Evolutionary conservation across 2,113 vertebrate species (phyloP), one percentile per base, ranked within the genome.

Genomic region (Eclectus roratus): DNA sequence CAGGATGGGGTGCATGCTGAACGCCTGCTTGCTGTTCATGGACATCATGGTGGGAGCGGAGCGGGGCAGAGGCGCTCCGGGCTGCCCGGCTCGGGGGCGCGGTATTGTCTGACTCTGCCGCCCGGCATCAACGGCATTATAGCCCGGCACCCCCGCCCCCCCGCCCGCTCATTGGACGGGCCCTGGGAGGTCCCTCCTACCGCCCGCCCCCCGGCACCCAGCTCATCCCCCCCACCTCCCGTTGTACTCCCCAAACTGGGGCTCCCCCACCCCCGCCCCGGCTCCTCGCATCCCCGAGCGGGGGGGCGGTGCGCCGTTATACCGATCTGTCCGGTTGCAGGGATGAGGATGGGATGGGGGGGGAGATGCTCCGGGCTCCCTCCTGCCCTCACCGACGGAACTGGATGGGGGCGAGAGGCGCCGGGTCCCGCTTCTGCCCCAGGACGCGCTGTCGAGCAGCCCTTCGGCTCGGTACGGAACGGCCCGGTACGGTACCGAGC

Each of bases 21-120:
- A 99, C 70, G 98, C 97, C 97, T 99, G 99, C 91, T 99, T 99
- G 98, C 99, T 99, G 98, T 99, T 99, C 99, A 99, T 99, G 96
- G 99, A 99, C 99, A 99, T 99, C 99, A 99, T 99, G 97, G 97
- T 97, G 95, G 80, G 74, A 69, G 73, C 46, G 88, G 72, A 69
- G 61, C 56, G 61, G 83, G 72, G 78, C 68, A 82, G 86, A 89
- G 55, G 86, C 79, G 64, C 80, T 93, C 91, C 89, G 94, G 83
- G 83, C 82, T 64, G 96, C 96, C 94, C 94, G 90, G 94, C 95
- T 97, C 95, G 96, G 96, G 89, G 94, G 95, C 93, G 94, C 85
- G 85, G 96, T 97, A 97, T 97, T 96, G 95, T 97, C 96, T 96
- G 94, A 24, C 87, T 94, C 55, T 93, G n/a, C 80, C 80, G 87